phyloP scores from a whole-genome alignment of 2,888 invertebrate species.

The Chrysotoxum bicinctum region DNA sequence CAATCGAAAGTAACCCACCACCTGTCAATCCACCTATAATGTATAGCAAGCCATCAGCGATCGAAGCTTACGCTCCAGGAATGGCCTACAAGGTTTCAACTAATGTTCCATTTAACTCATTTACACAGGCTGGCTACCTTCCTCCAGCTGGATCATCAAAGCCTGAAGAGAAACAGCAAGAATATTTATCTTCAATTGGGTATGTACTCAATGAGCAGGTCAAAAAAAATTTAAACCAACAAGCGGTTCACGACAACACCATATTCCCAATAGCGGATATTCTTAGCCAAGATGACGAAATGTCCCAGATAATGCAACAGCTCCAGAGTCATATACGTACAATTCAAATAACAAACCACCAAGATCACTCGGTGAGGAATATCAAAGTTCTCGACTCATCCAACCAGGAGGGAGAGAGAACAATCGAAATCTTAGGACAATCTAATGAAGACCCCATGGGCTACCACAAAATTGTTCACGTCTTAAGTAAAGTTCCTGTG shows the following conservation, averaged over 20 bases:
- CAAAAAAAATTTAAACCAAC: slow-evolving; percentile 59
- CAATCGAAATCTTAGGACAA: slow-evolving; percentile 78
- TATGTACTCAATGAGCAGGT: slow-evolving; percentile 50
- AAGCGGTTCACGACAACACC: slow-evolving; percentile 3
- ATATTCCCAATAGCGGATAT: slow-evolving; percentile 35
- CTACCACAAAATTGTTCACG: slow-evolving; percentile 76
- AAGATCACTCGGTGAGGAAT: slow-evolving; percentile 74
- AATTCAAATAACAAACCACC: slow-evolving; percentile 77
- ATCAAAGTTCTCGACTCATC: slow-evolving; percentile 77
- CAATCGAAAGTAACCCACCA: slow-evolving; percentile 4
- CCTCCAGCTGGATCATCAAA: slow-evolving; percentile 69
- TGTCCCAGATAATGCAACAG: slow-evolving; percentile 28
- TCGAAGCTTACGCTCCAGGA: slow-evolving; percentile 41
- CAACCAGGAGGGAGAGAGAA: slow-evolving; percentile 77
- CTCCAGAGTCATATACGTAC: slow-evolving; percentile 76
- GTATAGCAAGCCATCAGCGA: slow-evolving; percentile 74
- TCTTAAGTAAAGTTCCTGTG: slow-evolving; percentile 75
- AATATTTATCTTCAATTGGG: slow-evolving; percentile 29
- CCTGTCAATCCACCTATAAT: slow-evolving; percentile 72
- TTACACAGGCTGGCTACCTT: slow-evolving; percentile 24
- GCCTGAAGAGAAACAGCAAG: slow-evolving; percentile 67
- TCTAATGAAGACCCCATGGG: slow-evolving; percentile 77
- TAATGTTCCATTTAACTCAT: slow-evolving; percentile 66
- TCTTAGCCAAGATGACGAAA: slow-evolving; percentile 28
- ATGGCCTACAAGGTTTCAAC: slow-evolving; percentile 60